phyloP scores from a whole-genome alignment of 2,888 invertebrate genomes.

The Penaeus monodon region DNA sequence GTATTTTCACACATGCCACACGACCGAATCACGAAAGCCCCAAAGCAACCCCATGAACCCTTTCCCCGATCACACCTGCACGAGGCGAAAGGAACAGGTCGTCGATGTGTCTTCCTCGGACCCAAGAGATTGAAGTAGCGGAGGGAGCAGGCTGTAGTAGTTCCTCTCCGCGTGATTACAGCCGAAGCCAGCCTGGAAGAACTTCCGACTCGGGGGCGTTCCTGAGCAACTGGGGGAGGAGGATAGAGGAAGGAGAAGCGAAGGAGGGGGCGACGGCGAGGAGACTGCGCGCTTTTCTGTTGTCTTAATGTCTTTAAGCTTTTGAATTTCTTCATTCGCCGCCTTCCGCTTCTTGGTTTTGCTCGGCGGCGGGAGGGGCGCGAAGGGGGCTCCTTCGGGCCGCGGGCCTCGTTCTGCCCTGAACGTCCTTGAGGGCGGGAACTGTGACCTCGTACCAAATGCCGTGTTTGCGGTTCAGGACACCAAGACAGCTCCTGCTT shows the following conservation, averaged over 20 bases:
- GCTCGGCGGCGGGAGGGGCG: not conserved
- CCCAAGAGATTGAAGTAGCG: constrained; percentile 30
- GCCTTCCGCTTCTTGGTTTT: constrained; percentile 25
- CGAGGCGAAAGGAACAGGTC: constrained; percentile 23
- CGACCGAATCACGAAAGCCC: not conserved
- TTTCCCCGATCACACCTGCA: not conserved
- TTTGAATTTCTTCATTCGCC: constrained; percentile 16
- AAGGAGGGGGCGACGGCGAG: not conserved
- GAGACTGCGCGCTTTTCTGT: not conserved
- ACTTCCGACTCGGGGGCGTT: constrained; percentile 6
- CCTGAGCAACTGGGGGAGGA: not conserved
- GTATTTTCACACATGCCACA: not conserved
- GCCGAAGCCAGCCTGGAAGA: constrained; percentile 23
- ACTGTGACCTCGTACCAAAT: constrained; percentile 61
- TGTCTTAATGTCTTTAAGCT: not conserved
- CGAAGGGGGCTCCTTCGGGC: constrained; percentile 14
- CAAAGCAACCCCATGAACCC: too few species aligned
- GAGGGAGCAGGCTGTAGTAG: constrained; percentile 44
- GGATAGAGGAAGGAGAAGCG: constrained; percentile 1
- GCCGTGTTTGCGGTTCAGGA: constrained; percentile 50
- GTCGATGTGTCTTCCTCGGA: constrained; percentile 13
- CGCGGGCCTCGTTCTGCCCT: not conserved
- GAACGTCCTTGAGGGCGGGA: constrained; percentile 35
- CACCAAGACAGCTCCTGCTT: constrained; percentile 50
- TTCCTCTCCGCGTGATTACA: constrained; percentile 41